Percentiles rank a stretch among this genome's conserved stretches.
Conservation (phyloP, 2,797 vertebrate genomes). For the Myripristis jacobus region DNA sequence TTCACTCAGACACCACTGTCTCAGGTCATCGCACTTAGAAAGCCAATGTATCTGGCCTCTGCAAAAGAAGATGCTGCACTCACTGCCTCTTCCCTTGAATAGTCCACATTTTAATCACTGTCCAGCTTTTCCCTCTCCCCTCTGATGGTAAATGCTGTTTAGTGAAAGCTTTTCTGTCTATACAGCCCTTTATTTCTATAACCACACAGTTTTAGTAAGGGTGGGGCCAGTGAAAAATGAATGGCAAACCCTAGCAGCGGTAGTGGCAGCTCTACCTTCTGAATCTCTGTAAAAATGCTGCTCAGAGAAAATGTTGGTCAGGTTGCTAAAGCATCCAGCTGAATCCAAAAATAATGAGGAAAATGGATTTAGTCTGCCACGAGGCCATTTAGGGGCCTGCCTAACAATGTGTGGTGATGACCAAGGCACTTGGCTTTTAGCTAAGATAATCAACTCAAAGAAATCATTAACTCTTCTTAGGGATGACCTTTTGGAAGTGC, state of each 20-base stretch:
- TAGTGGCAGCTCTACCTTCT: constrained; percentile 21
- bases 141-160: constrained; percentile 49
- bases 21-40: constrained; percentile 61
- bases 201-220: constrained; percentile 51
- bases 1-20: constrained; percentile 55
- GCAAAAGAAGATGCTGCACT: constrained; percentile 64
- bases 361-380: background rate
- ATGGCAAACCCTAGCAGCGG: constrained; percentile 11
- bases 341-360: constrained; percentile 13
- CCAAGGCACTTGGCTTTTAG: constrained; percentile 6
- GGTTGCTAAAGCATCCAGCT: constrained; percentile 16
- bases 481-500: constrained; percentile 9
- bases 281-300: constrained; percentile 27
- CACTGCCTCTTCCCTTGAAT: constrained; percentile 56
- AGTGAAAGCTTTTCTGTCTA: constrained; percentile 56
- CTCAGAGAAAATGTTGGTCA: constrained; percentile 32
- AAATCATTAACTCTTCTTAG: constrained; percentile 27
- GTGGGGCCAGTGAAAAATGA: constrained; percentile 33
- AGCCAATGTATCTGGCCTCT: constrained; percentile 46
- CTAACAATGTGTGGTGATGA: constrained; percentile 13
- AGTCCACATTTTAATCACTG: constrained; percentile 67
- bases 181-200: constrained; percentile 48
- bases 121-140: constrained; percentile 62
- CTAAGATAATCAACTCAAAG: constrained; percentile 18
- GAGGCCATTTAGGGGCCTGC: constrained; percentile 2